Base-by-base conservation (phyloP, 1,140 invertebrate species). In the Microplitis mediator region DNA sequence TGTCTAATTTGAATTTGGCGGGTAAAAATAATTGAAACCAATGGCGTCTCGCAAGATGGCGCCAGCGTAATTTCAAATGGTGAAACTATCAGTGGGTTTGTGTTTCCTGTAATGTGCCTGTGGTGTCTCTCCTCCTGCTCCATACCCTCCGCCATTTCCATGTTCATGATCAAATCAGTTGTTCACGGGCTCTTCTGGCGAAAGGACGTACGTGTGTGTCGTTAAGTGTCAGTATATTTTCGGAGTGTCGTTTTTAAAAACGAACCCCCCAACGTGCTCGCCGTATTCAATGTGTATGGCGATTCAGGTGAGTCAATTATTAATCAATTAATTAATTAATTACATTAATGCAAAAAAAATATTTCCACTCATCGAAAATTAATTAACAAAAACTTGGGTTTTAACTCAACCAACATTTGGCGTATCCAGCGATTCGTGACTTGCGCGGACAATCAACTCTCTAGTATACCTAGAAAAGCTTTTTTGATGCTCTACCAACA, bases 221-320 rank as follows among this genome's bases (percentile, higher is more conserved):
- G 54, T 74, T 76, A 79, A 79, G 63, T 58, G 72, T 60, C 35
- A 60, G 34, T 65, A 66, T 45, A 45, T 51, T 68, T 39, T 51
- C 50, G 65, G 72, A 70, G 72, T 80, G 67, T 80, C 78, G 78
- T 78, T 86, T 84, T 86, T 78, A 78, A 77, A 76, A 84, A 82
- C 84, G 78, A 82, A 82, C 82, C 77, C 81, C 83, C 80, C 78
- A 83, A 79, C 85, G 86, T 87, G 80, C 77, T 81, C 86, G 86
- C 84, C 84, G 83, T 89, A 89, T 89, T 90, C 89, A 89, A 90
- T 90, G 89, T 90, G 89, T 90, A 90, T 89, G 89, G 89, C 88
- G 88, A 89, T 87, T 88, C 87, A 87, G 88, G 89, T 90, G 78
- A 87, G 88, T 88, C 9, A 4, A 56, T 32, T 54, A 45, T 35